Evolutionary conservation across 2,113 vertebrate genomes (phyloP).

Genomic region (Telmatochromis brachygnathus): DNA sequence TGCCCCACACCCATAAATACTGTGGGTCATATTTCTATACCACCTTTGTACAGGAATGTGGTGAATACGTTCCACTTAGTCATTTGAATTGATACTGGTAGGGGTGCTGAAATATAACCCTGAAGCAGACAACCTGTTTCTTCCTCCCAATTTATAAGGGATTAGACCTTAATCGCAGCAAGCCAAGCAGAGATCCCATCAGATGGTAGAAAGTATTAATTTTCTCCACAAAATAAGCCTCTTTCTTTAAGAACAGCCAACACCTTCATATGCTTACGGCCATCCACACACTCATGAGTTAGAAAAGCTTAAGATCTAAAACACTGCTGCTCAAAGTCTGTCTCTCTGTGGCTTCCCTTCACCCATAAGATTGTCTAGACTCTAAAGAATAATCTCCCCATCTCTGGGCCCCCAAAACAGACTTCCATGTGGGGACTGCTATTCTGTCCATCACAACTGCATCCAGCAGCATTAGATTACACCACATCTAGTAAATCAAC

Average conservation of each 20-base stretch:
- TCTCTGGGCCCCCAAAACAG: slow-evolving; percentile 30
- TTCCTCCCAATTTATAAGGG: neutral
- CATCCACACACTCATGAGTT: neutral
- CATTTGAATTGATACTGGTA: slow-evolving; percentile 29
- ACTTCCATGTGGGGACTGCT: slow-evolving; percentile 10
- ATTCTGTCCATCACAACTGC: neutral
- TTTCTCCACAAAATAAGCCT: slow-evolving; percentile 11
- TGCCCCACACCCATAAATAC: neutral
- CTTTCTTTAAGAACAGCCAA: slow-evolving; percentile 13
- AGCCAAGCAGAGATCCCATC: neutral
- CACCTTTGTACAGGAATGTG: slow-evolving; percentile 37
- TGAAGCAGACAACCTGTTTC: neutral
- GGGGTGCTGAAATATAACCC: slow-evolving; percentile 20
- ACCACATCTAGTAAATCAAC: slow-evolving; percentile 31
- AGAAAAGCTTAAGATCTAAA: neutral
- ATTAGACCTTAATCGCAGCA: neutral
- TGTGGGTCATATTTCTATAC: slow-evolving; percentile 6
- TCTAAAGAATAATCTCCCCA: slow-evolving; percentile 32
- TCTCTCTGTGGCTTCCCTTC: neutral
- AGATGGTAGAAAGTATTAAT: neutral
- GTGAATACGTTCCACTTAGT: slow-evolving; percentile 22
- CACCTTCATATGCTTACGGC: neutral
- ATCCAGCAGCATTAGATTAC: slow-evolving; percentile 21
- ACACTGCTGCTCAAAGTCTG: neutral
- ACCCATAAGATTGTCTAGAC: slow-evolving; percentile 38